A percentile compares a stretch with the other conserved stretches of the same genome.
phyloP scores from a whole-genome alignment of 1,140 invertebrate species.

The Magallana gigas region DNA sequence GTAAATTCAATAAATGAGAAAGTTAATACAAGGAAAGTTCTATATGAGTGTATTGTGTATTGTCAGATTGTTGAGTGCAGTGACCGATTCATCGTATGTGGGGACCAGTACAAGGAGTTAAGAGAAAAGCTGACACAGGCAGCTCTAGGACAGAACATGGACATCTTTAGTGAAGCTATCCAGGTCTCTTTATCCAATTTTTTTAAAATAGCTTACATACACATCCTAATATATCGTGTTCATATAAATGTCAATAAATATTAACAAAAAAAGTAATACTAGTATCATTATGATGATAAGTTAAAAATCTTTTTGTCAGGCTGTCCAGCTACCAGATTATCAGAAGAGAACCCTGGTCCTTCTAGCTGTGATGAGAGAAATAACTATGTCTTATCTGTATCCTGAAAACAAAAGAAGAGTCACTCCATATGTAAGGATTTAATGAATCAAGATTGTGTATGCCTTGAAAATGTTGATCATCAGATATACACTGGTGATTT shows the following conservation, averaged over 20 bases:
- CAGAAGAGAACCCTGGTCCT: neutral
- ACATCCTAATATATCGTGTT: neutral
- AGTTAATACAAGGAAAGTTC: too few relatives aligned
- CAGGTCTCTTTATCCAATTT: neutral
- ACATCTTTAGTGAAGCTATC: slow-evolving; percentile 32
- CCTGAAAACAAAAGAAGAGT: too few relatives aligned
- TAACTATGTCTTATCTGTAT: too few relatives aligned
- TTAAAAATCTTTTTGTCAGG: neutral
- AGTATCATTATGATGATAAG: too few relatives aligned
- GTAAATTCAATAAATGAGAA: too few relatives aligned
- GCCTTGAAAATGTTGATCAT: too few relatives aligned
- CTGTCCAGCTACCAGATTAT: neutral
- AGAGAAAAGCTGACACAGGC: slow-evolving; percentile 59
- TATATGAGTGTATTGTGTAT: neutral
- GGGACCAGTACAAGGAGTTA: slow-evolving; percentile 7
- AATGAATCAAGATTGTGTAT: too few relatives aligned
- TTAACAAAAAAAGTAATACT: too few relatives aligned
- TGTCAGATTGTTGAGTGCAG: slow-evolving; percentile 57
- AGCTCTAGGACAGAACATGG: slow-evolving; percentile 55
- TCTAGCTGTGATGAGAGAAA: too few relatives aligned
- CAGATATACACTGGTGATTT: too few relatives aligned
- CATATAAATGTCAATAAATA: neutral
- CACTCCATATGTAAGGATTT: too few relatives aligned
- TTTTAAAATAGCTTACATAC: neutral
- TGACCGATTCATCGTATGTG: slow-evolving; percentile 61